Evolutionary conservation across 2,888 invertebrate species (phyloP).

Genomic region (Cabera pusaria): DNA sequence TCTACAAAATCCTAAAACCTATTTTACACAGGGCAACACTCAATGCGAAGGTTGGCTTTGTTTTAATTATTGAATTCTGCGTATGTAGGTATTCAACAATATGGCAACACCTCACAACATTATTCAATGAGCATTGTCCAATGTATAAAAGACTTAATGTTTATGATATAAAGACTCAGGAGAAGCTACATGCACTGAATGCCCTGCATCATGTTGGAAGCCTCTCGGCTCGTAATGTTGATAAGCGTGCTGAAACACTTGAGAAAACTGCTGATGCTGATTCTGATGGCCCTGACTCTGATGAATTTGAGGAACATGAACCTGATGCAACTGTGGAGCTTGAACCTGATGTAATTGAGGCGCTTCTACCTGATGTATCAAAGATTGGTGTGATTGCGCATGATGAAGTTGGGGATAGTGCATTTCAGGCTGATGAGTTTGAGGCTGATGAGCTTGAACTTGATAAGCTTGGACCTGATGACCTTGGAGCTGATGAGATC

Average conservation of each 20-base stretch:
- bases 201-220: slow-evolving; percentile 5
- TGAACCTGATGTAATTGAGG: slow-evolving; percentile 10
- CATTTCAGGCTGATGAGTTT: too few relatives aligned
- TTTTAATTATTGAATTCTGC: too few relatives aligned
- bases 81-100: too few relatives aligned
- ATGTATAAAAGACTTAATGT: too few relatives aligned
- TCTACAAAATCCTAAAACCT: too few relatives aligned
- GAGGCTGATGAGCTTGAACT: slow-evolving; percentile 3
- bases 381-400: slow-evolving; percentile 6
- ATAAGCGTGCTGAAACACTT: slow-evolving; percentile 2
- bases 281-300: slow-evolving; percentile 2
- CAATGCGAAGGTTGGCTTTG: too few relatives aligned
- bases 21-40: too few relatives aligned
- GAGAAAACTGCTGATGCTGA: slow-evolving; percentile 11
- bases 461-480: too few relatives aligned
- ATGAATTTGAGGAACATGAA: slow-evolving; percentile 3
- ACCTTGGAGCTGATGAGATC: too few relatives aligned
- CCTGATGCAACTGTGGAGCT: slow-evolving; percentile 2
- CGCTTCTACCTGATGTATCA: neutral
- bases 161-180: slow-evolving; percentile 11
- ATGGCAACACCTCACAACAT: too few relatives aligned
- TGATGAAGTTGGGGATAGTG: slow-evolving; percentile 8
- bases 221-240: slow-evolving; percentile 10
- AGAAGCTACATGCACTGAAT: slow-evolving; percentile 1
- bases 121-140: too few relatives aligned